These are phyloP conservation scores for Tinamus guttatus DNA, from an alignment of 2,113 vertebrate species.

Conservation along the genomic window DNA sequence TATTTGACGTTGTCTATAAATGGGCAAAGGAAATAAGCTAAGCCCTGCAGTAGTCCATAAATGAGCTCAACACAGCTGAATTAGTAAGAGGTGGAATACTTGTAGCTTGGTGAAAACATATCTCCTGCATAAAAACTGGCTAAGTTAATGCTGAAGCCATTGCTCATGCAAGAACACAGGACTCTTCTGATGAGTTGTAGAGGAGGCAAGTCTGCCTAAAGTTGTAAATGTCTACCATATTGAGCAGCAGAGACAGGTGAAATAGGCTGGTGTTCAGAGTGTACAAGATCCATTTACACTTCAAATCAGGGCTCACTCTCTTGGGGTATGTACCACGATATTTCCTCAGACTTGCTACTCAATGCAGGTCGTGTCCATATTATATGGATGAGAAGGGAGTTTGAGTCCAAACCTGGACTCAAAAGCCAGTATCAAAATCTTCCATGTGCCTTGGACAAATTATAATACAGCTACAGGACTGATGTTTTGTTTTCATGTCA, in stretches of 20 bases:
- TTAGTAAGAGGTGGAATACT: neutral
- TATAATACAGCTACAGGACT: neutral
- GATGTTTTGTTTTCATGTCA: neutral
- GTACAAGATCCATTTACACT: neutral
- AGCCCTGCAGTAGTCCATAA: neutral
- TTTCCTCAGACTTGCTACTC: neutral
- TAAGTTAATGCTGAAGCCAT: neutral
- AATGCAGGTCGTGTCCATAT: neutral
- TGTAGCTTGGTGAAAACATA: neutral
- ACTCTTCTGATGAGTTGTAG: neutral
- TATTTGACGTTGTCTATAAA: neutral
- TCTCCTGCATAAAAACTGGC: neutral
- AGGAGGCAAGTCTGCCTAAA: neutral
- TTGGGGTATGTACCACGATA: neutral
- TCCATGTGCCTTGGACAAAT: neutral
- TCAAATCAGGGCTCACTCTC: neutral
- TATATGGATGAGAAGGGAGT: neutral
- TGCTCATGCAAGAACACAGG: neutral
- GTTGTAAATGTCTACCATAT: neutral
- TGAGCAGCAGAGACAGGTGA: neutral
- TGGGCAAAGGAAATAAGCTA: neutral
- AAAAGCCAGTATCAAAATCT: neutral
- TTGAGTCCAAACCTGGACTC: neutral
- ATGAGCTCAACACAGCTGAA: neutral
- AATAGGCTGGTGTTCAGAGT: neutral